A percentile compares a stretch with the other conserved stretches of the same genome.
Conservation (phyloP, 2,113 vertebrate species). For the Scytalopus superciliaris region DNA sequence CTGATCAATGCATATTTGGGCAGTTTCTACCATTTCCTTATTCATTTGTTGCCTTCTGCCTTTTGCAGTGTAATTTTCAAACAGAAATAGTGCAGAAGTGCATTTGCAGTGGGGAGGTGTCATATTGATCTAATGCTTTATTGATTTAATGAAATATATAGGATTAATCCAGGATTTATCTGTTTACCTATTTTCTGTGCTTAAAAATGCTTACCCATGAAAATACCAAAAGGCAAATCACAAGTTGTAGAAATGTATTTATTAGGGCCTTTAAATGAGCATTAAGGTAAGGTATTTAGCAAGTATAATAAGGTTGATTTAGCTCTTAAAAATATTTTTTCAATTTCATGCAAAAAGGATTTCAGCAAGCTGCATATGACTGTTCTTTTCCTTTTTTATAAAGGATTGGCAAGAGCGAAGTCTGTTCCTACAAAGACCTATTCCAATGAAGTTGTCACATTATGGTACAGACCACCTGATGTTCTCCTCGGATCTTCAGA, state of each 20-base stretch:
- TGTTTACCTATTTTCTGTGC: neutral
- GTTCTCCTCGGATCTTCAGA: conserved; percentile 95
- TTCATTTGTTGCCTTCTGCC: neutral
- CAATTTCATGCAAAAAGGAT: neutral
- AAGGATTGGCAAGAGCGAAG: conserved; percentile 93
- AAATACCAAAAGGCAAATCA: neutral
- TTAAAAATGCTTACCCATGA: neutral
- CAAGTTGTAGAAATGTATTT: neutral
- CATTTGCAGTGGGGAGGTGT: neutral
- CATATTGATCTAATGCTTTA: neutral
- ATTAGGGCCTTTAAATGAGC: neutral
- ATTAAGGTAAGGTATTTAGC: neutral
- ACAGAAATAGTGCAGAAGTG: neutral
- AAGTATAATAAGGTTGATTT: neutral
- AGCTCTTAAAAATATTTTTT: neutral
- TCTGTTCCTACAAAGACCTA: conserved; percentile 98
- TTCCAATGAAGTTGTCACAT: conserved; percentile 95
- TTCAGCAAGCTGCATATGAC: neutral
- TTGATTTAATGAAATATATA: neutral
- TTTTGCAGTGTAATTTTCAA: neutral
- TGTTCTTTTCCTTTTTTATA: conserved; percentile 6
- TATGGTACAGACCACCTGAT: conserved; percentile 96
- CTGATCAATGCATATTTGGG: neutral
- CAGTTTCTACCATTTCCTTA: neutral
- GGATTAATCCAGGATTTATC: neutral